Evolutionary conservation across 2,888 invertebrate genomes (phyloP), one percentile per base, ranked within the genome.

Genomic region (Omphaloscelis lunosa): DNA sequence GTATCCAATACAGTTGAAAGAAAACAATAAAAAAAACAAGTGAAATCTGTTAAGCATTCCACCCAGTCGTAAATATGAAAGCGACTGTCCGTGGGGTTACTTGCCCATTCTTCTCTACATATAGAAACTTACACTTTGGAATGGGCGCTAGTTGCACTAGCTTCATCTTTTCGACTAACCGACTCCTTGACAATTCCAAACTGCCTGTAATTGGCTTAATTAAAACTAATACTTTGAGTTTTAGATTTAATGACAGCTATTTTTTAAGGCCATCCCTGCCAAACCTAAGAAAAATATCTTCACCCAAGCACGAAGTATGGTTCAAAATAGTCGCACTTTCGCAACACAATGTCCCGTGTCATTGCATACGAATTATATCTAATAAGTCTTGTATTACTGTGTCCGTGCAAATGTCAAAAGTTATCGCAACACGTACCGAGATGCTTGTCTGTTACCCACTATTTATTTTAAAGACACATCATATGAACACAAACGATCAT

Each of bases 391-490:
- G 75, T 79, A 86, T 82, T 83, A 79, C 79, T 76, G 80, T 62
- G 83, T 84, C 86, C 88, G 91, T 88, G 88, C 88, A 90, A 88
- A 89, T 85, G 88, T 82, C 85, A 86, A 77, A 80, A 83, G 79
- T 87, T 90, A 90, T 90, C 90, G 77, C 75, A 53, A 84, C 90
- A 92, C 92, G 92, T 92, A 88, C 83, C 81, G 61, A 87, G 91
- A 91, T 91, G 83, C 27, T 74, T 85, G 91, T 92, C 92, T 80
- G 84, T 86, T 90, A 90, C 91, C 91, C 89, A 91, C 91, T 82
- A 80, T 76, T 74, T 70, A 71, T 86, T 83, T 84, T 86, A 88
- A 78, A 85, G 66, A 80, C 86, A 77, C 75, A 75, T 76, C 71
- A 63, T 79, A 84, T 17, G 73, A 75, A 65, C 67, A 74, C 84